These are phyloP conservation scores for Australoheros scitulus DNA, from an alignment of 2,113 vertebrate species.

Conservation along the genomic window DNA sequence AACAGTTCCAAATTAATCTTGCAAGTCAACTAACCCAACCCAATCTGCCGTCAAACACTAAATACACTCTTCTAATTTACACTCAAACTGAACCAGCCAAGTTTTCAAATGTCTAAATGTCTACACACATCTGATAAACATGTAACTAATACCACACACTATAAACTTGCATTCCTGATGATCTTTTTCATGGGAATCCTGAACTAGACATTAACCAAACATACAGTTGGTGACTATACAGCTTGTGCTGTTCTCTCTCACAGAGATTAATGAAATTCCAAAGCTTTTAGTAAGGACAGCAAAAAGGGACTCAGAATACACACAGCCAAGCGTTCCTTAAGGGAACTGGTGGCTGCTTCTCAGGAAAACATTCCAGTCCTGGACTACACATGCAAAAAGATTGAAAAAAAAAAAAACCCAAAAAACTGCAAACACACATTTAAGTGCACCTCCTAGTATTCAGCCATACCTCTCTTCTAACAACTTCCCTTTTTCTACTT, in stretches of 20 bases:
- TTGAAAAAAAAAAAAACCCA: background rate
- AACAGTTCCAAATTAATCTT: background rate
- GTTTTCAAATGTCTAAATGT: background rate
- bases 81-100: background rate
- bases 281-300: constrained; percentile 71
- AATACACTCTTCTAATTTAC: background rate
- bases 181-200: background rate
- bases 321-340: constrained; percentile 38
- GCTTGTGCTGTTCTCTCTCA: constrained; percentile 70
- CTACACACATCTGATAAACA: background rate
- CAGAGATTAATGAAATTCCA: constrained; percentile 79
- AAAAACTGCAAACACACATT: background rate
- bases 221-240: constrained; percentile 26
- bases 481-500: constrained; percentile 5
- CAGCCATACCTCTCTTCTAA: background rate
- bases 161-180: background rate
- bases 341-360: constrained; percentile 15
- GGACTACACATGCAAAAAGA: background rate
- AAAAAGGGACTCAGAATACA: constrained; percentile 46
- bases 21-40: background rate
- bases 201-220: constrained; percentile 5
- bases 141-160: background rate
- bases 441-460: background rate
- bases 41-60: background rate
- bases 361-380: constrained; percentile 9